Evolutionary conservation across 2,113 vertebrate species (phyloP), one percentile per base, ranked within the genome.

Genomic region (Pheucticus melanocephalus): DNA sequence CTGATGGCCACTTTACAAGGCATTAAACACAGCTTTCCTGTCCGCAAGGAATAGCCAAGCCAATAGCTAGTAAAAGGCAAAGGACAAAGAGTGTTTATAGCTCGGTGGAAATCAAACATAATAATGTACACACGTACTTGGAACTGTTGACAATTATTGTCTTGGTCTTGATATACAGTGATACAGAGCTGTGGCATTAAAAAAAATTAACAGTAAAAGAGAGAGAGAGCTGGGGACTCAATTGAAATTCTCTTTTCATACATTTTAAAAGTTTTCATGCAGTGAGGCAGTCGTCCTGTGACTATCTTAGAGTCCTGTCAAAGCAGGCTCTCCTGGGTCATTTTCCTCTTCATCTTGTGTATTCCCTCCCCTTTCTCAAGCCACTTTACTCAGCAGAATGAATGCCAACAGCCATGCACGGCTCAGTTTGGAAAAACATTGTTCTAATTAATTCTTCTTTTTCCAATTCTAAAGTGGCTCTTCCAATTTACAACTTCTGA

Each of bases 1-100:
- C 79, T 82, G 93, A 93, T 95, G 85, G 85, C 75, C 82, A 93
- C 94, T 93, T 94, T 75, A 96, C 85, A 97, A 95, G 92, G 96
- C 78, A 92, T 87, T 96, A 96, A 94, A 96, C 90, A 95, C 60
- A 68, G 94, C 87, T 96, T 97, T 96, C 94, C 93, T 95, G 94
- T 95, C 85, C 91, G 51, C 54, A 60, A 91, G 86, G 94, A 92
- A 91, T 4, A 92, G 53, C 81, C 84, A 84, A 94, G 86, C 79
- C 89, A 84, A 89, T 61, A 92, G 72, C 70, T 76, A 87, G 80
- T 64, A 92, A 82, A 92, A 94, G 33, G 88, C 82, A 92, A 86
- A 95, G 48, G 92, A 95, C 86, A 96, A 95, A 92, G 88, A 75
- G 28, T 92, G 93, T 97, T 97, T 95, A 94, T 56, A 77, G 86